Evolutionary conservation across 2,888 invertebrate genomes (phyloP).

Genomic region (Drosophila subsilvestris): DNA sequence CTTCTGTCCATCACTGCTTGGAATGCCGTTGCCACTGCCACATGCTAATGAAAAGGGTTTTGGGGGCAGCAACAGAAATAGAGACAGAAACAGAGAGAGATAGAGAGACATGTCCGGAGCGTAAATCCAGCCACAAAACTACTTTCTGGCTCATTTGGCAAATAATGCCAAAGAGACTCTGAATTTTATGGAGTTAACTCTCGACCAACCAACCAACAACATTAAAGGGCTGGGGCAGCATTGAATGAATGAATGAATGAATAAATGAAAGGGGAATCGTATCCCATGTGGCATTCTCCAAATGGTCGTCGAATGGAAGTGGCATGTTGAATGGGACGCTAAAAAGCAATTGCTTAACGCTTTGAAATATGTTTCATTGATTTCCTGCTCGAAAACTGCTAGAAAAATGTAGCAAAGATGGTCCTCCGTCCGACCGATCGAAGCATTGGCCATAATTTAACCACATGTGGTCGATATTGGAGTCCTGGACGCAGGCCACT

Average conservation of each 20-base stretch:
- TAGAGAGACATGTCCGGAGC: not conserved
- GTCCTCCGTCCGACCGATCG: not conserved
- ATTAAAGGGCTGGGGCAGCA: slow-evolving; percentile 7
- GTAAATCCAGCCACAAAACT: slow-evolving; percentile 33
- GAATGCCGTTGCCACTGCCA: slow-evolving; percentile 26
- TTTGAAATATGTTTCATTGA: slow-evolving; percentile 75
- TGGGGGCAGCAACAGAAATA: not conserved
- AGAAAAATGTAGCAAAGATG: slow-evolving; percentile 37
- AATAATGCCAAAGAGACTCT: slow-evolving; percentile 42
- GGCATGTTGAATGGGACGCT: slow-evolving; percentile 47
- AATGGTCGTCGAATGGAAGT: slow-evolving; percentile 12
- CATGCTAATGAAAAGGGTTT: slow-evolving; percentile 59
- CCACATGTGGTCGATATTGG: slow-evolving; percentile 78
- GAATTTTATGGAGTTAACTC: slow-evolving; percentile 42
- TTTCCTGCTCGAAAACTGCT: slow-evolving; percentile 61
- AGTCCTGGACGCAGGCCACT: slow-evolving; percentile 28
- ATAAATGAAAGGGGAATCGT: slow-evolving; percentile 26
- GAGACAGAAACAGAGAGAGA: not conserved
- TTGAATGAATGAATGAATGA: slow-evolving; percentile 25
- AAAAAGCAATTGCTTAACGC: slow-evolving; percentile 66
- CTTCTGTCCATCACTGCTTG: slow-evolving; percentile 9
- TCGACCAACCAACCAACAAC: not conserved
- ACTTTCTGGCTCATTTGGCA: slow-evolving; percentile 60
- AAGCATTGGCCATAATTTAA: slow-evolving; percentile 69
- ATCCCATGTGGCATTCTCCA: slow-evolving; percentile 32